These are phyloP conservation scores for Lasioglossum pauxillum DNA, from an alignment of 2,888 invertebrate species.

Conservation along the genomic window DNA sequence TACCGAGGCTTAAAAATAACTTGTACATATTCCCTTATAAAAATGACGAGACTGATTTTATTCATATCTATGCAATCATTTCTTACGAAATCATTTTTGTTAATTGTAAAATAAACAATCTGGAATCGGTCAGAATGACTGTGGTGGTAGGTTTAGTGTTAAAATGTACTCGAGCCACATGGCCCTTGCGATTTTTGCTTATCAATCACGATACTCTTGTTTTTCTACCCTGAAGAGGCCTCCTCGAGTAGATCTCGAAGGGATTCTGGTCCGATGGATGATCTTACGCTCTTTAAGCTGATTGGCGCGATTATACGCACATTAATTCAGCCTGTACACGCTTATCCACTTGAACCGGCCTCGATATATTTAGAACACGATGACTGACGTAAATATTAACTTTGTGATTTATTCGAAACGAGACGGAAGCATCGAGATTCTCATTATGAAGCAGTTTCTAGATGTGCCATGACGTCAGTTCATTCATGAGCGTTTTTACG, in stretches of 20 bases:
- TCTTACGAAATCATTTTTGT: too few species aligned
- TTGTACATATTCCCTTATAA: too few species aligned
- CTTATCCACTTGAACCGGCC: conserved; percentile 28
- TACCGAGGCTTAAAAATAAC: too few species aligned
- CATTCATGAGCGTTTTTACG: not conserved
- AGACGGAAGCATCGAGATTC: not conserved
- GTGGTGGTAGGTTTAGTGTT: not conserved
- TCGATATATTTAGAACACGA: conserved; percentile 35
- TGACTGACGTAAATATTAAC: conserved; percentile 42
- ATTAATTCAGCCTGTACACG: conserved; percentile 26
- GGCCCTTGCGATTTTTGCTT: conserved; percentile 50
- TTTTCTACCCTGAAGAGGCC: conserved; percentile 23
- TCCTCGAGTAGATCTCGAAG: conserved; percentile 42
- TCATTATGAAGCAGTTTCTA: not conserved
- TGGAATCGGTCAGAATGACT: too few species aligned
- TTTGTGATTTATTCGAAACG: not conserved
- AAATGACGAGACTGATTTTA: too few species aligned
- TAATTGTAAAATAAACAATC: too few species aligned
- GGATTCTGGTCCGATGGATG: conserved; percentile 38
- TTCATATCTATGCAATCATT: too few species aligned
- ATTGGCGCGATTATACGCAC: conserved; percentile 32
- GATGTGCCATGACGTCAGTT: not conserved
- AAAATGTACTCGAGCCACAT: conserved; percentile 34
- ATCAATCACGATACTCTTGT: conserved; percentile 38
- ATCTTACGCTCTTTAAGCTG: conserved; percentile 42